Evolutionary conservation across 2,797 vertebrate species (phyloP).

Genomic region (Enteromius paludinosus): DNA sequence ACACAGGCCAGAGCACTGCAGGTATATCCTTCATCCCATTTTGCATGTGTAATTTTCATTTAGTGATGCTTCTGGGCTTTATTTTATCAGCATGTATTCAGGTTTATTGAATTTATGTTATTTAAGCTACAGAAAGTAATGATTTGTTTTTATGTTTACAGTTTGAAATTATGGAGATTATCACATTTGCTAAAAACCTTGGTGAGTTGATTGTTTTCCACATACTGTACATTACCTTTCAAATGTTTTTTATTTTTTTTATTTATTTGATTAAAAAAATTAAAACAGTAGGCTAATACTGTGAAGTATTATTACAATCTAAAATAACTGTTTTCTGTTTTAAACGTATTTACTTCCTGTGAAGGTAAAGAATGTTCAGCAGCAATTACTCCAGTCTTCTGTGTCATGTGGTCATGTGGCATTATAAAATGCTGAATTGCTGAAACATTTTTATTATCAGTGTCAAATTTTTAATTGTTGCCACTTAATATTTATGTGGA

Average conservation of each 20-base stretch:
- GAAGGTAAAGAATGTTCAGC: neutral
- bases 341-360: neutral
- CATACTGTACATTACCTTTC: neutral
- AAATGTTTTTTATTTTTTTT: neutral
- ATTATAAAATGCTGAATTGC: neutral
- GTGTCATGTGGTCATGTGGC: neutral
- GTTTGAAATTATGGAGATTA: conserved; percentile 70
- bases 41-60: neutral
- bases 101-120: neutral
- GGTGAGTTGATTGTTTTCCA: conserved; percentile 72
- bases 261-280: neutral
- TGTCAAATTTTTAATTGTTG: neutral
- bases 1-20: conserved; percentile 80
- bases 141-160: conserved; percentile 4
- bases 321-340: neutral
- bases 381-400: neutral
- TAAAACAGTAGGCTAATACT: neutral
- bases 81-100: neutral
- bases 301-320: neutral
- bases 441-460: neutral
- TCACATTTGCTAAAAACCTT: conserved; percentile 77
- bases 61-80: neutral
- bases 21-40: conserved; percentile 73
- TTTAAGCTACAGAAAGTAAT: neutral
- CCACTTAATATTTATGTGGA: neutral